These are phyloP conservation scores for Porites divaricata DNA, from an alignment of 92 coral and sea anemone species.

Conservation along the genomic window DNA sequence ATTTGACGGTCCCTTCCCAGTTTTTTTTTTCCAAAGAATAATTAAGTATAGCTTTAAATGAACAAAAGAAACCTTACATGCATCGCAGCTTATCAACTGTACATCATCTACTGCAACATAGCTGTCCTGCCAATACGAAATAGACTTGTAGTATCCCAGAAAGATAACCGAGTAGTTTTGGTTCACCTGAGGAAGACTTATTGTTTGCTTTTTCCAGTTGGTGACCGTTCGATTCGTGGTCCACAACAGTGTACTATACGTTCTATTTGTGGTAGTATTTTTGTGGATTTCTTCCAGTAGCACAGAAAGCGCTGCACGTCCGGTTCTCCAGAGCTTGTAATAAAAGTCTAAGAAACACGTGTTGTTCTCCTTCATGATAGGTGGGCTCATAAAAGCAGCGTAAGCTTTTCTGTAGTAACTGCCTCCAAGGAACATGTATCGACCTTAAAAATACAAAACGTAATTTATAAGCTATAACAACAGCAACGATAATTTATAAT, in stretches of 20 bases:
- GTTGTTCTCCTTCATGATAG: conserved; percentile 18
- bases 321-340: background rate
- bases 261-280: conserved; percentile 1
- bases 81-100: background rate
- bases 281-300: conserved; percentile 1
- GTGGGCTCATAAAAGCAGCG: conserved; percentile 19
- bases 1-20: too few relatives aligned
- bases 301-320: background rate
- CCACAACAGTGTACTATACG: background rate
- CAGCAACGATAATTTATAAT: too few relatives aligned
- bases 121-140: background rate
- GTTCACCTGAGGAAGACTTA: conserved; percentile 12
- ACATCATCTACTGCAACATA: conserved; percentile 13
- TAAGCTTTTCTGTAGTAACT: background rate
- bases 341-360: conserved; percentile 26
- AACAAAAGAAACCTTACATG: background rate
- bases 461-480: background rate
- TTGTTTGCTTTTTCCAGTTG: conserved; percentile 17
- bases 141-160: background rate
- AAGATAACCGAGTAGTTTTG: conserved; percentile 4
- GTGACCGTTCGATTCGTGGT: background rate
- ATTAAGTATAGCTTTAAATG: background rate
- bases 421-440: conserved; percentile 8
- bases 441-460: background rate
- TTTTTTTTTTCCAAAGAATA: too few relatives aligned